Evolutionary conservation across 2,113 vertebrate species (phyloP).

Genomic region (Oryzias curvinotus): DNA sequence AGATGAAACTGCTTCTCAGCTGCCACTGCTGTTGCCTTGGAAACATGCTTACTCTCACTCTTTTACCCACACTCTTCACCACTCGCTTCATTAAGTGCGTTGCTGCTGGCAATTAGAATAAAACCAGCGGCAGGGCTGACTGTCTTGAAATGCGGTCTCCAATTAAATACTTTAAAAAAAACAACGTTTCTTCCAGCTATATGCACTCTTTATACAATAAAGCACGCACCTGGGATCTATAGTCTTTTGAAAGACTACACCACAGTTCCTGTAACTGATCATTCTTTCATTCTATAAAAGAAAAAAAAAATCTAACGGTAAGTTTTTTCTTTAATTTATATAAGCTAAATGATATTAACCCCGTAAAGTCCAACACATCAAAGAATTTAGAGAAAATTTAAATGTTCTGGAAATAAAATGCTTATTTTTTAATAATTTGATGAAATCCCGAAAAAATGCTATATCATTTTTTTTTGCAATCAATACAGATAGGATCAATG

Average conservation of each 20-base stretch:
- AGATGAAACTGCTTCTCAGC: slow-evolving; percentile 77
- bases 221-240: slow-evolving; percentile 64
- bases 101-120: slow-evolving; percentile 81
- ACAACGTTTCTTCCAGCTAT: slow-evolving; percentile 64
- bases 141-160: slow-evolving; percentile 77
- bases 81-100: slow-evolving; percentile 80
- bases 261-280: slow-evolving; percentile 34
- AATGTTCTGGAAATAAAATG: too few species aligned
- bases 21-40: slow-evolving; percentile 77
- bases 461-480: too few species aligned
- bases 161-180: slow-evolving; percentile 79
- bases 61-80: slow-evolving; percentile 73
- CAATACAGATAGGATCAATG: too few species aligned
- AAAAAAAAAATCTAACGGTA: slow-evolving; percentile 35
- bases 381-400: too few species aligned
- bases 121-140: slow-evolving; percentile 76
- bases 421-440: too few species aligned
- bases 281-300: slow-evolving; percentile 37
- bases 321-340: too few species aligned
- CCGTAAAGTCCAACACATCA: too few species aligned
- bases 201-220: slow-evolving; percentile 68
- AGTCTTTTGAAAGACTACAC: slow-evolving; percentile 42
- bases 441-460: too few species aligned
- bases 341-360: too few species aligned
- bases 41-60: slow-evolving; percentile 79